These are phyloP conservation scores for Forbesichthys papilliferus DNA, from an alignment of 2,113 vertebrate genomes.

Conservation along the genomic window DNA sequence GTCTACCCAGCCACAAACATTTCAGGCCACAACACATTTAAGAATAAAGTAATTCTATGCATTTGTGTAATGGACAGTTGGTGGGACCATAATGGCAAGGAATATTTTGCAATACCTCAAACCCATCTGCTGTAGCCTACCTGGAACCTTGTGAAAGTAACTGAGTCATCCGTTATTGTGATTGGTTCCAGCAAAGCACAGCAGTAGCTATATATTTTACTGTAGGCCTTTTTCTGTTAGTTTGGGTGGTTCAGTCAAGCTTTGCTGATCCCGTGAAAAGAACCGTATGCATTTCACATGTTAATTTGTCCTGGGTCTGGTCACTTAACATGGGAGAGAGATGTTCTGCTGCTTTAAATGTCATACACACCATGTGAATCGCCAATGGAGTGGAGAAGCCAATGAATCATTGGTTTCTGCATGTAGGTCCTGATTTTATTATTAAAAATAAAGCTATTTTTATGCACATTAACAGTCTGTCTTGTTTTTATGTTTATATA, in stretches of 20 bases:
- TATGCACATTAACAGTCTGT: constrained; percentile 68
- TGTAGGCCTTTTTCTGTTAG: not conserved
- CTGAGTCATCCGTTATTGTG: too few species aligned
- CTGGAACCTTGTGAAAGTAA: too few species aligned
- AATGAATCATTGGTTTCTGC: constrained; percentile 76
- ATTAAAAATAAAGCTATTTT: constrained; percentile 81
- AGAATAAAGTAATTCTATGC: too few species aligned
- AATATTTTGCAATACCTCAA: too few species aligned
- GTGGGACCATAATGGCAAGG: too few species aligned
- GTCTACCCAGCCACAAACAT: too few species aligned
- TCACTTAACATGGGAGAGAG: constrained; percentile 44
- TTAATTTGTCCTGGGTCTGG: constrained; percentile 31
- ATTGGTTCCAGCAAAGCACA: not conserved
- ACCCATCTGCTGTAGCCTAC: too few species aligned
- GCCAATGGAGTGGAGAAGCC: constrained; percentile 59
- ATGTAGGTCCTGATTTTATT: constrained; percentile 71
- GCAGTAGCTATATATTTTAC: not conserved
- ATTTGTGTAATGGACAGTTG: too few species aligned
- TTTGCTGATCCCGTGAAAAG: not conserved
- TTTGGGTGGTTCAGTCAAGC: not conserved
- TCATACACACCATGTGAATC: constrained; percentile 73
- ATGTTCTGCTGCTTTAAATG: constrained; percentile 75
- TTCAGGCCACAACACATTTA: too few species aligned
- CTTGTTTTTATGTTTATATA: too few species aligned
- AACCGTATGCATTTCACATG: not conserved